Conservation (phyloP, 2,113 vertebrate genomes). For the Puntigrus tetrazona region DNA sequence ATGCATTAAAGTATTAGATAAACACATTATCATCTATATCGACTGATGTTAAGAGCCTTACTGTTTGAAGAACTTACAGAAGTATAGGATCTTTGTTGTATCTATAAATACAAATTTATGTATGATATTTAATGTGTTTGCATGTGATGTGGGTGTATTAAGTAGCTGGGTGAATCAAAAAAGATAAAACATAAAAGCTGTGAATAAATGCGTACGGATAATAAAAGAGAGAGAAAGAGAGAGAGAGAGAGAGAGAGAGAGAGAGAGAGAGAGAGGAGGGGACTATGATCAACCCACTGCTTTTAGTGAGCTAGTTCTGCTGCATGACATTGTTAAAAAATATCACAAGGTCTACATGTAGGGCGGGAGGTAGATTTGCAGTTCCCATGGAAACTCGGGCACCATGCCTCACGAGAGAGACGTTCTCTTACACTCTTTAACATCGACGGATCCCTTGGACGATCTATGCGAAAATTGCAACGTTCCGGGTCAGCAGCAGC, state of each 20-base stretch:
- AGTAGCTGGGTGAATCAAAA: neutral
- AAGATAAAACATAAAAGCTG: neutral
- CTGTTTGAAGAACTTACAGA: neutral
- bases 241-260: neutral
- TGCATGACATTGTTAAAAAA: slow-evolving; percentile 42
- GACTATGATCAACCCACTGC: slow-evolving; percentile 16
- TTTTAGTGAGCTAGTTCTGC: slow-evolving; percentile 36
- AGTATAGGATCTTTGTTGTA: neutral
- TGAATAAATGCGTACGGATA: neutral
- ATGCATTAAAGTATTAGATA: neutral
- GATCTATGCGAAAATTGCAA: neutral
- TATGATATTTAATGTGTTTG: neutral
- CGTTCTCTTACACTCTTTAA: slow-evolving; percentile 35
- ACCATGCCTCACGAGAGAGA: slow-evolving; percentile 33
- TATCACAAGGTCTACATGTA: slow-evolving; percentile 46
- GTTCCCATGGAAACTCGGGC: slow-evolving; percentile 54
- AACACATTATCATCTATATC: neutral
- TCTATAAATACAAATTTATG: neutral
- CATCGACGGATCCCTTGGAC: slow-evolving; percentile 3
- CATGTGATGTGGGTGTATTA: neutral
- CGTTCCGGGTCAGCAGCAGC: neutral
- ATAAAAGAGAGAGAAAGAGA: neutral
- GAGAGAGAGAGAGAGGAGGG: neutral
- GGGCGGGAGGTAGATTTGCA: slow-evolving; percentile 52
- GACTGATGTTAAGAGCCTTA: neutral